These are phyloP conservation scores for Apogon talboti DNA, from an alignment of 2,797 vertebrate species.

Conservation along the genomic window DNA sequence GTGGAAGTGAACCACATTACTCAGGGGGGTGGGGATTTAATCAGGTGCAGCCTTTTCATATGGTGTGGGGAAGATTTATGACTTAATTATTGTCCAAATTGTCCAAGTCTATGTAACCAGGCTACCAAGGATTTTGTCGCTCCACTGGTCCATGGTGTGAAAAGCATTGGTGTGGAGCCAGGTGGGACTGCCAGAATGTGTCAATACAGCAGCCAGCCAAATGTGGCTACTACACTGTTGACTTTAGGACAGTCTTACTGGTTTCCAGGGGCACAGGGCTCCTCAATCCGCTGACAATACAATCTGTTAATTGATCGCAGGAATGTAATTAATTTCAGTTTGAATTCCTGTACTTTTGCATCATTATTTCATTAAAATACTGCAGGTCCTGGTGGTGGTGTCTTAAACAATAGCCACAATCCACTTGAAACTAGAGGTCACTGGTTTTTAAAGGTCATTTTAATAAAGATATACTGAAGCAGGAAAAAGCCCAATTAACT, in stretches of 20 bases:
- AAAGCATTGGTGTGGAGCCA: constrained; percentile 68
- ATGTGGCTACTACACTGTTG: constrained; percentile 49
- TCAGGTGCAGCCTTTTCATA: constrained; percentile 70
- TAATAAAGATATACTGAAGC: no score
- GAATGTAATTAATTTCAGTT: no score
- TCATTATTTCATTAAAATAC: no score
- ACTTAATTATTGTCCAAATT: constrained; percentile 86
- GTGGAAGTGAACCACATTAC: constrained; percentile 71
- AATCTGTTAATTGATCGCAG: constrained; percentile 1
- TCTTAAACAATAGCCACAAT: no score
- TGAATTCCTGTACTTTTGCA: no score
- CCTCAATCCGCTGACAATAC: neutral
- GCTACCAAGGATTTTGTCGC: constrained; percentile 67
- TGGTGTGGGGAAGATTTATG: constrained; percentile 80
- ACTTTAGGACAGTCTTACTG: constrained; percentile 38
- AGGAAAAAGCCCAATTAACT: no score
- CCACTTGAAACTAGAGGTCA: no score
- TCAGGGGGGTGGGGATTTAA: constrained; percentile 50
- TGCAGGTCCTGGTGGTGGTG: no score
- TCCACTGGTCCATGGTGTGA: constrained; percentile 67
- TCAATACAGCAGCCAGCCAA: constrained; percentile 41
- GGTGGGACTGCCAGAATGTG: constrained; percentile 60
- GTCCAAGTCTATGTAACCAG: constrained; percentile 68
- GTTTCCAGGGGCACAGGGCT: neutral
- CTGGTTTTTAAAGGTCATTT: no score